These are phyloP conservation scores for Meloidogyne hapla DNA, from an alignment of 1,140 invertebrate genomes.

Conservation along the genomic window DNA sequence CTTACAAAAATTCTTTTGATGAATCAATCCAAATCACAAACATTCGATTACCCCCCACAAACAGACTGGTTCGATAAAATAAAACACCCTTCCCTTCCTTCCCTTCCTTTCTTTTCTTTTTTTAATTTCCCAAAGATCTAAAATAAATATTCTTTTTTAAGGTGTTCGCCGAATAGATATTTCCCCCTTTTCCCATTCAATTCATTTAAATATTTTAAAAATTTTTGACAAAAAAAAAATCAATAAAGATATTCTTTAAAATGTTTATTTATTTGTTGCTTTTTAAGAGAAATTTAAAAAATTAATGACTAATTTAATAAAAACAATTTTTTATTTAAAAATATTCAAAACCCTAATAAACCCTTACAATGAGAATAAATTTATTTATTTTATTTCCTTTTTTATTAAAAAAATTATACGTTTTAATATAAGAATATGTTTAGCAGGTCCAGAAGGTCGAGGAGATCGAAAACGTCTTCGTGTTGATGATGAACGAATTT, in stretches of 20 bases:
- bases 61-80: not conserved
- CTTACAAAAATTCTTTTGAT: not conserved
- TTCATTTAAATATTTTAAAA: not conserved
- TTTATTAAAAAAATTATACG: not conserved
- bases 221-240: not conserved
- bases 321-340: too few relatives aligned
- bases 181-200: not conserved
- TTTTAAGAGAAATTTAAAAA: too few relatives aligned
- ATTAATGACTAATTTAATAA: too few relatives aligned
- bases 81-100: too few relatives aligned
- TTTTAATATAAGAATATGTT: not conserved
- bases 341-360: too few relatives aligned
- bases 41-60: not conserved
- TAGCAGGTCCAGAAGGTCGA: not conserved
- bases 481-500: slow-evolving; percentile 19
- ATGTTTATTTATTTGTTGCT: not conserved
- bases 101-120: too few relatives aligned
- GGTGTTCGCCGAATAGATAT: not conserved
- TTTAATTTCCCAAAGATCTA: not conserved
- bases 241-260: not conserved
- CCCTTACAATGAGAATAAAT: too few relatives aligned
- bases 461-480: not conserved
- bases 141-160: not conserved
- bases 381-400: too few relatives aligned
- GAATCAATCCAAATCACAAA: not conserved